phyloP scores from a whole-genome alignment of 2,888 invertebrate species.

The Carterocephalus palaemon region DNA sequence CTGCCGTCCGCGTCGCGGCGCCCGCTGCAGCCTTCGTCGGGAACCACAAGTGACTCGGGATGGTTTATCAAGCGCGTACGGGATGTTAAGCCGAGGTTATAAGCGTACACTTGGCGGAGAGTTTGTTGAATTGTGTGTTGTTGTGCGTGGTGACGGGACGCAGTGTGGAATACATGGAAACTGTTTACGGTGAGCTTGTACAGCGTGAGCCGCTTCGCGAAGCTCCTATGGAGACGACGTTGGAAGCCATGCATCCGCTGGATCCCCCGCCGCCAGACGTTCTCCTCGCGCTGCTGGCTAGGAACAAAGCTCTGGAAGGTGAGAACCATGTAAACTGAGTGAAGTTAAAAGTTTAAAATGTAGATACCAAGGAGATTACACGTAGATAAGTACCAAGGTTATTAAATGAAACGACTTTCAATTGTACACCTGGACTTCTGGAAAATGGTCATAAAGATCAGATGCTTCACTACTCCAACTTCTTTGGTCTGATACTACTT shows the following conservation, averaged over 20 bases:
- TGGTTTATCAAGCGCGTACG: conserved; percentile 37
- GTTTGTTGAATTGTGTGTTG: conserved; percentile 43
- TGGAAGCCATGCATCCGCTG: conserved; percentile 62
- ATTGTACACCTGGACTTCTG: too few relatives aligned
- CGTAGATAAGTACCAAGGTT: too few relatives aligned
- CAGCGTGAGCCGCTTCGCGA: conserved; percentile 51
- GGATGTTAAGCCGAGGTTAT: conserved; percentile 49
- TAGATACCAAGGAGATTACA: too few relatives aligned
- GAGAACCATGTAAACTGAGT: too few relatives aligned
- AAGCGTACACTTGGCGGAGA: too few relatives aligned
- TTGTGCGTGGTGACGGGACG: conserved; percentile 50
- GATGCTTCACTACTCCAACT: too few relatives aligned
- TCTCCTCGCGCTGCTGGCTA: conserved; percentile 88
- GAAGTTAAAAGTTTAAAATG: too few relatives aligned
- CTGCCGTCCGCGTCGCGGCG: conserved; percentile 52
- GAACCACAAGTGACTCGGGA: conserved; percentile 38
- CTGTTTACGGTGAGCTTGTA: conserved; percentile 51
- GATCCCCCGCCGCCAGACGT: conserved; percentile 89
- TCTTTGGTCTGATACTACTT: too few relatives aligned
- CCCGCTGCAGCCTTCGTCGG: conserved; percentile 47
- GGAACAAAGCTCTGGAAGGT: conserved; percentile 95
- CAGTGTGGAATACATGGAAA: conserved; percentile 53
- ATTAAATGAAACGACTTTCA: too few relatives aligned
- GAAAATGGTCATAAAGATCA: too few relatives aligned
- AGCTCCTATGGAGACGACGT: conserved; percentile 51